Conservation (phyloP, 2,888 invertebrate species). For the Platynereis dumerilii region DNA sequence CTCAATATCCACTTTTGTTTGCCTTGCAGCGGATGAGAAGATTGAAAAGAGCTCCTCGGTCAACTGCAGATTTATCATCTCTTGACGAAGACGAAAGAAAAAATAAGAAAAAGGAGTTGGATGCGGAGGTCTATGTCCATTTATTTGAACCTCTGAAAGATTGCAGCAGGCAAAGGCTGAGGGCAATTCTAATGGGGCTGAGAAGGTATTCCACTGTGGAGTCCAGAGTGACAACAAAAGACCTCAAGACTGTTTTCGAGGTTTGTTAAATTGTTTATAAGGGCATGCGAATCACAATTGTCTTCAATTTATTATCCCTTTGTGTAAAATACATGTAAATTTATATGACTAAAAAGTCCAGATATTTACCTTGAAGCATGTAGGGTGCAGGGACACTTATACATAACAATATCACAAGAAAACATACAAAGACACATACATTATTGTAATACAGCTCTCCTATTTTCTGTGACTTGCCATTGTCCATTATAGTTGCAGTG, state of each 20-base stretch:
- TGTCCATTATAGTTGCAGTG: no score
- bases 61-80: neutral
- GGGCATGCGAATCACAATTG: neutral
- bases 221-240: conserved; percentile 48
- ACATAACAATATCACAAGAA: no score
- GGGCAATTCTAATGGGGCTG: conserved; percentile 56
- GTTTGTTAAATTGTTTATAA: neutral
- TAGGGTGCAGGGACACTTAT: no score
- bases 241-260: conserved; percentile 37
- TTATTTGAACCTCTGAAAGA: conserved; percentile 37
- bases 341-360: no score
- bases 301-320: no score
- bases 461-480: no score
- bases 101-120: conserved; percentile 8
- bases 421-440: no score
- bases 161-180: conserved; percentile 51
- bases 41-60: neutral
- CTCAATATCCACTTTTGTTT: no score
- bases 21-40: neutral
- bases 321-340: no score
- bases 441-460: no score
- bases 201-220: conserved; percentile 53
- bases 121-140: conserved; percentile 18
- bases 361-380: no score
- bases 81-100: conserved; percentile 11